Evolutionary conservation across 2,797 vertebrate species (phyloP).

Genomic region (Rhinophrynus dorsalis): DNA sequence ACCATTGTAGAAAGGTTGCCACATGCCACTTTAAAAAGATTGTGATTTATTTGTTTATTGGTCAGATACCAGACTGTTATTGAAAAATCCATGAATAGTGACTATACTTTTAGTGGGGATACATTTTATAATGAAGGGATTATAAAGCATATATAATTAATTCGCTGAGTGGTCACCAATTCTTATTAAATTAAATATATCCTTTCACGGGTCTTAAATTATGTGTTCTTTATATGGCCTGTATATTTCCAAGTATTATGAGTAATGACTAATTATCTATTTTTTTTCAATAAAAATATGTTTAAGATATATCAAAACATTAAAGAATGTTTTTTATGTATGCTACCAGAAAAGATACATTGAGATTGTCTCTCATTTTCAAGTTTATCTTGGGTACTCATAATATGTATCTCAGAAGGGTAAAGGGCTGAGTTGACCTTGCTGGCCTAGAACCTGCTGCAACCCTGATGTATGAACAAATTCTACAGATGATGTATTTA

Average conservation of each 20-base stretch:
- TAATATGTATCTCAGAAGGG: no score
- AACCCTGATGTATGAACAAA: no score
- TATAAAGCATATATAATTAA: neutral
- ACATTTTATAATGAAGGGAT: neutral
- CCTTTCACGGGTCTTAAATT: neutral
- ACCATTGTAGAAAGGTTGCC: slow-evolving; percentile 55
- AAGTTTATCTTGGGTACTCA: no score
- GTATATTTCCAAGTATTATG: neutral
- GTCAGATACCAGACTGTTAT: neutral
- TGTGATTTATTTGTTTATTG: neutral
- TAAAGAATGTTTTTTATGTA: no score
- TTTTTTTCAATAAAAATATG: neutral
- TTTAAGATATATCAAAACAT: slow-evolving; percentile 13
- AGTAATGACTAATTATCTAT: slow-evolving; percentile 23
- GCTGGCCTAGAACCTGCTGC: no score
- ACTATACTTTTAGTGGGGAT: neutral
- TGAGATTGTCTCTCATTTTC: no score
- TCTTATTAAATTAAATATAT: slow-evolving; percentile 5
- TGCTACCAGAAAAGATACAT: no score
- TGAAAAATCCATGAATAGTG: neutral
- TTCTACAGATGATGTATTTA: no score
- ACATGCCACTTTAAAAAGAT: slow-evolving; percentile 31
- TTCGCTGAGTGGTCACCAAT: neutral
- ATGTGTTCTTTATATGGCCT: neutral
- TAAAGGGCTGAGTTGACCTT: no score